phyloP scores from a whole-genome alignment of 2,888 invertebrate species.

The Dione juno region DNA sequence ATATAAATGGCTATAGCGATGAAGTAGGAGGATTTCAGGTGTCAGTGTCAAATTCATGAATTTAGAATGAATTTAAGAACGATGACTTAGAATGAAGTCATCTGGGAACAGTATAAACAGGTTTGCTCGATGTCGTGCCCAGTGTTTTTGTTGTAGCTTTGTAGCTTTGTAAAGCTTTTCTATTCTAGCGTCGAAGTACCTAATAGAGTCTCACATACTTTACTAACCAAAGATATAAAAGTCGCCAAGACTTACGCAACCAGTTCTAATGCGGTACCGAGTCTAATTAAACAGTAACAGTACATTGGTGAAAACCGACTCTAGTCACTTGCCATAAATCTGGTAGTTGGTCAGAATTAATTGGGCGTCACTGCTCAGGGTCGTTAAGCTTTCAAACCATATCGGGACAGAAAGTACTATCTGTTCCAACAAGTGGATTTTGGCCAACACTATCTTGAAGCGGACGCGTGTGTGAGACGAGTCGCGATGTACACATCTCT shows the following conservation, averaged over 20 bases:
- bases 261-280: constrained; percentile 37
- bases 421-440: constrained; percentile 42
- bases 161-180: too few species aligned
- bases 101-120: too few species aligned
- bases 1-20: not conserved
- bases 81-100: too few species aligned
- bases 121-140: too few species aligned
- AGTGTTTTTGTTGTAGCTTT: too few species aligned
- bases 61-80: too few species aligned
- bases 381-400: constrained; percentile 68
- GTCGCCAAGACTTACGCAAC: constrained; percentile 28
- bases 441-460: not conserved
- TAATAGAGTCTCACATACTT: not conserved
- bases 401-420: constrained; percentile 51
- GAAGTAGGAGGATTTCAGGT: too few species aligned
- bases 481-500: constrained; percentile 54
- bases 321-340: constrained; percentile 55
- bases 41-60: too few species aligned
- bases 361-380: constrained; percentile 60
- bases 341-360: constrained; percentile 67
- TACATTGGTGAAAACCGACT: constrained; percentile 41
- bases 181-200: too few species aligned
- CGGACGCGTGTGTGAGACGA: constrained; percentile 15
- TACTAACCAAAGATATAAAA: constrained; percentile 13
- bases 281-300: constrained; percentile 57